Evolutionary conservation across 1,140 invertebrate genomes (phyloP).

Genomic region (Papilio machaon): DNA sequence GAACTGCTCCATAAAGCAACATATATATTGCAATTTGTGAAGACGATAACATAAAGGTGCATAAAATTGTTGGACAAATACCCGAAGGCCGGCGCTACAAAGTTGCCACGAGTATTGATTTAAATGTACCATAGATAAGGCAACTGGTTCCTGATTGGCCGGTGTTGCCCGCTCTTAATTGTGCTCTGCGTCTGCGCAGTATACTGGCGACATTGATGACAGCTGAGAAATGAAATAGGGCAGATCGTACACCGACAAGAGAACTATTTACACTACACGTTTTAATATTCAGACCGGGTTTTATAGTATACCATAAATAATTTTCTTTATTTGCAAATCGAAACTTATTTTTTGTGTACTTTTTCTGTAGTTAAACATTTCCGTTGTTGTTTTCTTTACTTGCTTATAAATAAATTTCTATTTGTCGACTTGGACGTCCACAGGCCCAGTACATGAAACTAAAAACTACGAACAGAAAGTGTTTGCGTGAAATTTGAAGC

Average conservation of each 20-base stretch:
- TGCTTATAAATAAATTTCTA: background rate
- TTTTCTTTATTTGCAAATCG: background rate
- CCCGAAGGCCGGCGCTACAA: conserved; percentile 8
- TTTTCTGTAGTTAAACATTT: background rate
- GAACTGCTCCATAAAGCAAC: background rate
- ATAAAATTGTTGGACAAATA: conserved; percentile 31
- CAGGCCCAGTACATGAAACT: conserved; percentile 34
- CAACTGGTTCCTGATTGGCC: conserved; percentile 45
- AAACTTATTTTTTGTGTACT: background rate
- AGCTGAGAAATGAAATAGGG: conserved; percentile 44
- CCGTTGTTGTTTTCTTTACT: no score
- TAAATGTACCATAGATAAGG: conserved; percentile 51
- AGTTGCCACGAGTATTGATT: conserved; percentile 35
- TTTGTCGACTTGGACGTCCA: background rate
- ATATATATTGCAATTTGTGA: conserved; percentile 35
- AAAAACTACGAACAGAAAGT: conserved; percentile 52
- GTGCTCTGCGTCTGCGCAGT: conserved; percentile 45
- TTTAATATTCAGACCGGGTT: conserved; percentile 1
- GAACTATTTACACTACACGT: background rate
- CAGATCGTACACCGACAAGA: background rate
- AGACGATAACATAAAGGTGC: conserved; percentile 8
- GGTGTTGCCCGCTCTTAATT: conserved; percentile 51
- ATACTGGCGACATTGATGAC: conserved; percentile 21
- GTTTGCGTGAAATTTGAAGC: conserved; percentile 51
- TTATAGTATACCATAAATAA: conserved; percentile 7